These are phyloP conservation scores for Entomobrya multifasciata DNA, from an alignment of 2,888 invertebrate genomes.

Conservation along the genomic window DNA sequence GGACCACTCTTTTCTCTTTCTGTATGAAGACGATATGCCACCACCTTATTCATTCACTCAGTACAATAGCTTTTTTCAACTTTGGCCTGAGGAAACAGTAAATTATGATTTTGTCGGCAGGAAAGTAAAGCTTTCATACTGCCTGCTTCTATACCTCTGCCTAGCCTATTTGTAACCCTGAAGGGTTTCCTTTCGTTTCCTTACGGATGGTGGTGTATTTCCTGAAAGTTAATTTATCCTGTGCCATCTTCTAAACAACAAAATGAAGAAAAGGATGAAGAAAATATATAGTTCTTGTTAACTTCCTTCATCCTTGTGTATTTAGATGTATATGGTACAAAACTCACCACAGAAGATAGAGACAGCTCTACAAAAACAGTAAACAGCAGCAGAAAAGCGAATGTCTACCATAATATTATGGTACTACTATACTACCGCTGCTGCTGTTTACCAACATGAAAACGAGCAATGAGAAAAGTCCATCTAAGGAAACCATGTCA, in stretches of 20 bases:
- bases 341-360: too few species aligned
- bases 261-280: slow-evolving; percentile 53
- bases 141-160: slow-evolving; percentile 49
- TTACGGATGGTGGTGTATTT: slow-evolving; percentile 68
- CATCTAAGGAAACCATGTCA: slow-evolving; percentile 36
- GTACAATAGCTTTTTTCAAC: slow-evolving; percentile 66
- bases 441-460: not conserved
- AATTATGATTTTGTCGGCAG: slow-evolving; percentile 71
- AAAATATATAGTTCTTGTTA: slow-evolving; percentile 60
- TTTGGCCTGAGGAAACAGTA: slow-evolving; percentile 70
- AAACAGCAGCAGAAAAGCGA: not conserved
- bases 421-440: not conserved
- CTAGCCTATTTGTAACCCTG: slow-evolving; percentile 68
- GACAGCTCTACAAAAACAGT: not conserved
- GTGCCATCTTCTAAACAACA: slow-evolving; percentile 33
- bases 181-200: slow-evolving; percentile 65
- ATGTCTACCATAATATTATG: slow-evolving; percentile 23
- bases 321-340: not conserved
- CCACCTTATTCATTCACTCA: not conserved
- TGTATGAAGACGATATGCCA: too few species aligned
- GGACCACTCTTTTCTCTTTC: too few species aligned
- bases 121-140: slow-evolving; percentile 59
- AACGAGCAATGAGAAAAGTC: slow-evolving; percentile 18
- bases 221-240: slow-evolving; percentile 74
- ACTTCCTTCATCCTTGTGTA: slow-evolving; percentile 21